These are phyloP conservation scores for Cheilosia soror DNA, from an alignment of 2,888 invertebrate species.

Conservation along the genomic window DNA sequence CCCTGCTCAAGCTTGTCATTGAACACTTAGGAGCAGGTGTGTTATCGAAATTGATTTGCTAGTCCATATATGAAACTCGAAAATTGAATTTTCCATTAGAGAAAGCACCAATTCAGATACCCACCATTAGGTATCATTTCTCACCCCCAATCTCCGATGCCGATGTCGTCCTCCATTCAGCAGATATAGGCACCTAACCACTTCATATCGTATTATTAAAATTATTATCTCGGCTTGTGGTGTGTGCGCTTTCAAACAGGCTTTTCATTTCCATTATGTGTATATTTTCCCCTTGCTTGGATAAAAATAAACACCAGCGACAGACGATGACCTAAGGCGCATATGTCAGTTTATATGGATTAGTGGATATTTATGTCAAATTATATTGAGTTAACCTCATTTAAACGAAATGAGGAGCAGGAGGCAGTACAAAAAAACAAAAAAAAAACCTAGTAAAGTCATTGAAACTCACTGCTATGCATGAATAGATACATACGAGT, in stretches of 20 bases:
- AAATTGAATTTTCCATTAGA: slow-evolving; percentile 54
- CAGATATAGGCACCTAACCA: neutral
- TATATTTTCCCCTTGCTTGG: neutral
- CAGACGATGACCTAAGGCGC: slow-evolving; percentile 59
- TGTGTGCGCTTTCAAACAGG: slow-evolving; percentile 30
- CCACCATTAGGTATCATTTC: neutral
- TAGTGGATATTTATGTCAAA: slow-evolving; percentile 75
- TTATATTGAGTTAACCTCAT: slow-evolving; percentile 75
- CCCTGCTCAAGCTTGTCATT: neutral
- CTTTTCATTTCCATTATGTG: slow-evolving; percentile 29
- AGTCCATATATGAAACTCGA: slow-evolving; percentile 12
- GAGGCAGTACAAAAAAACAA: neutral
- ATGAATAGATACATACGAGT: slow-evolving; percentile 61
- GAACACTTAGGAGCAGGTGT: neutral
- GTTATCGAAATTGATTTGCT: slow-evolving; percentile 33
- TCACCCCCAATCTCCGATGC: neutral
- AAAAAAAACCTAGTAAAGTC: slow-evolving; percentile 41
- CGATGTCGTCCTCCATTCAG: neutral
- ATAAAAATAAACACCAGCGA: slow-evolving; percentile 42
- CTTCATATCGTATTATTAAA: slow-evolving; percentile 53
- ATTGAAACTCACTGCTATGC: slow-evolving; percentile 61
- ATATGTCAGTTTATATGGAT: slow-evolving; percentile 66
- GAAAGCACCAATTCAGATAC: slow-evolving; percentile 12
- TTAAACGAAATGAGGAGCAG: slow-evolving; percentile 39
- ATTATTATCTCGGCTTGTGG: slow-evolving; percentile 59